Evolutionary conservation across 2,888 invertebrate species (phyloP).

Genomic region (Rhaphigaster nebulosa): DNA sequence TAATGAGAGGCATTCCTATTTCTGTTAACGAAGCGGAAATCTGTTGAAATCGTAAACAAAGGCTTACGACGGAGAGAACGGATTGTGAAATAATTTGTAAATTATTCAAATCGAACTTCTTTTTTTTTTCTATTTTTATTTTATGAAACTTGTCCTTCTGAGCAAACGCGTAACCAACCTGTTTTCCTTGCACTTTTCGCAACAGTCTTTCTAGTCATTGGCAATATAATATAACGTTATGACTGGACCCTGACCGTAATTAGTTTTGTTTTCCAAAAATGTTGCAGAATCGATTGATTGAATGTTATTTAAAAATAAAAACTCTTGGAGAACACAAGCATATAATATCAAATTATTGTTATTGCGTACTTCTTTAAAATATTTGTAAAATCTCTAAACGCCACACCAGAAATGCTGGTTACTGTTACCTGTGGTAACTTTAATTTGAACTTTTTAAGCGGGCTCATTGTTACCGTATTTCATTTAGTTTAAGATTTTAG

Average conservation of each 20-base stretch:
- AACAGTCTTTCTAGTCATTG: neutral
- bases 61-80: neutral
- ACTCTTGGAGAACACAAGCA: neutral
- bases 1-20: neutral
- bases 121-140: neutral
- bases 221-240: neutral
- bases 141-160: slow-evolving; percentile 13
- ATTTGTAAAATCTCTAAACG: no score
- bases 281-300: neutral
- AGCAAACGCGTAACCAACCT: neutral
- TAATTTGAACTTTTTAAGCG: no score
- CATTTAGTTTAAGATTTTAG: no score
- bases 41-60: neutral
- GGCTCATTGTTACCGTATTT: no score
- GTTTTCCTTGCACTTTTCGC: slow-evolving; percentile 40
- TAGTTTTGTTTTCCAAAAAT: neutral
- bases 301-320: neutral
- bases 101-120: slow-evolving; percentile 11
- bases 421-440: no score
- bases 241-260: neutral
- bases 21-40: neutral
- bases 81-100: neutral
- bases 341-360: neutral
- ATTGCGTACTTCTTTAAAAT: neutral
- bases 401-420: no score